Conservation (phyloP, 2,888 invertebrate genomes). For the Stenoptilia bipunctidactyla region DNA sequence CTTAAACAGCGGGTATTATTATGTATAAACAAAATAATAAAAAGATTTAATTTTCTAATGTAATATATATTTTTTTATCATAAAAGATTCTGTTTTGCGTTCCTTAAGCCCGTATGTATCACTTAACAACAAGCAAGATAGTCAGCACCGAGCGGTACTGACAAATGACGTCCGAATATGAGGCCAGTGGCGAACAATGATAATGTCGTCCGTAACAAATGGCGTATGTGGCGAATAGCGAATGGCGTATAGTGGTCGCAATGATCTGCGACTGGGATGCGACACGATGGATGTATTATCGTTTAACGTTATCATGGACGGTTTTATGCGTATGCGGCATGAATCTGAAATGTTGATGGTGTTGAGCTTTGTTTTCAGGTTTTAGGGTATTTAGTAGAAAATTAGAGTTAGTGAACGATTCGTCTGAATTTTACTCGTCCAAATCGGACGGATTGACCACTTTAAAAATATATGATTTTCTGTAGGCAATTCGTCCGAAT, state of each 20-base stretch:
- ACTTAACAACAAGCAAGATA: not conserved
- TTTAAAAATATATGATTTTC: too few relatives aligned
- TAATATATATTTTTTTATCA: too few relatives aligned
- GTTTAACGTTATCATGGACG: not conserved
- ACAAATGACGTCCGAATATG: constrained; percentile 59
- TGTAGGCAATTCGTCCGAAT: too few relatives aligned
- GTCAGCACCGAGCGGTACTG: constrained; percentile 17
- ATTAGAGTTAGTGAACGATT: too few relatives aligned
- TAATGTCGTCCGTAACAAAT: constrained; percentile 60
- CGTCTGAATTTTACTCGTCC: too few relatives aligned
- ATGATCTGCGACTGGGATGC: too few relatives aligned
- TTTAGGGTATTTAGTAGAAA: too few relatives aligned
- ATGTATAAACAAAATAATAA: too few relatives aligned
- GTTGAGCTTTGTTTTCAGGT: too few relatives aligned
- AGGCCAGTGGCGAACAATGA: constrained; percentile 54
- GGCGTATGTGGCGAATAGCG: constrained; percentile 32
- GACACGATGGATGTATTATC: not conserved
- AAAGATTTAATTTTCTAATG: too few relatives aligned
- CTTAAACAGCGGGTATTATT: too few relatives aligned
- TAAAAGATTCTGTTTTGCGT: not conserved
- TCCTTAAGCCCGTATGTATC: not conserved
- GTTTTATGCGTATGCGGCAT: constrained; percentile 21
- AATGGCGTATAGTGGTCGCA: constrained; percentile 21
- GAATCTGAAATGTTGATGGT: constrained; percentile 10
- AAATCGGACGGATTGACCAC: too few relatives aligned